Evolutionary conservation across 2,113 vertebrate genomes (phyloP), one percentile per base, ranked within the genome.

Genomic region (Gorsachius goisagi): DNA sequence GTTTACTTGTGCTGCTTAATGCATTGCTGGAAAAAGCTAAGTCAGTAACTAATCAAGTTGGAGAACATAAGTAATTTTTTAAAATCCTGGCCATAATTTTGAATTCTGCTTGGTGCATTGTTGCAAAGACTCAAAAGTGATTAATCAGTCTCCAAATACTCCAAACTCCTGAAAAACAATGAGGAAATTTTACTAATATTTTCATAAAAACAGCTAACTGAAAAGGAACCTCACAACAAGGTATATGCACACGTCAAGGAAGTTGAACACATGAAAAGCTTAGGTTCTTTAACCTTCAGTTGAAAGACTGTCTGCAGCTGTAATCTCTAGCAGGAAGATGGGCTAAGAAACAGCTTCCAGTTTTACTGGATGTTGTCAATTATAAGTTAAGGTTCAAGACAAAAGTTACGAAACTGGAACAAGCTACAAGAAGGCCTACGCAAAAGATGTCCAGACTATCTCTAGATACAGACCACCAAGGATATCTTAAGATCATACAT

Each of bases 1-100:
- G 44, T 33, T 87, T 74, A 69, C 12, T 93, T 59, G 12, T 87
- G 26, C 59, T 85, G 23, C 32, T 72, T 75, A 68, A 56, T 21
- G 4, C 16, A 39, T 15, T 58, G 28, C 27, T 68, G 53, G 33
- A 73, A 91, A 88, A 56, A 76, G 9, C 12, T 85, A 28, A 55
- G 7, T 67, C 24, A n/a, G 24, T 7, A 82, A 30, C 11, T 64
- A 52, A 53, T 87, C 27, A 44, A 39, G 5, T 56, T 68, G 37
- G 12, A 56, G 23, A 67, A 63, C 0, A 0, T 11, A 60, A 74
- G 11, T 35, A 6, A 33, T 12, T 74, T 74, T 81, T 74, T 56
- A 0, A 91, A 86, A 72, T 62, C 49, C 24, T 67, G 23, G 9
- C 13, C 15, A 37, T 4, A 3, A 28, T 66, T 88, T 41, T 87